phyloP scores from a whole-genome alignment of 2,113 vertebrate species.

The Aspiorhynchus laticeps region DNA sequence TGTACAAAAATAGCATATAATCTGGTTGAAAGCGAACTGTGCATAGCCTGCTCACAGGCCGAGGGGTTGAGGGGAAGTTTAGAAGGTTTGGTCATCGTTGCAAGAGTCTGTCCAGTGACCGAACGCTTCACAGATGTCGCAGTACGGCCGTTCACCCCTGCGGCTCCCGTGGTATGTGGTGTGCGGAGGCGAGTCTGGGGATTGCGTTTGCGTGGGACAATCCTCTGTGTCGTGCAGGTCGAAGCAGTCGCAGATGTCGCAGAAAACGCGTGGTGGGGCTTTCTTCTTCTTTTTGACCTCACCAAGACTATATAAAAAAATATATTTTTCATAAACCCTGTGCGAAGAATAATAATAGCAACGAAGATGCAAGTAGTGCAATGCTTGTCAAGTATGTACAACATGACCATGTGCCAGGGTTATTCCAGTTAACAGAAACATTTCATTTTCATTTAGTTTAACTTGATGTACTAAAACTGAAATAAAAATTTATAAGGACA shows the following conservation, averaged over 20 bases:
- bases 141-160: conserved; percentile 87
- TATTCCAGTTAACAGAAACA: background rate
- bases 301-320: conserved; percentile 21
- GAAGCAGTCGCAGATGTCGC: conserved; percentile 97
- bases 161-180: conserved; percentile 86
- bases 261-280: conserved; percentile 87
- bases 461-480: too few species aligned
- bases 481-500: too few species aligned
- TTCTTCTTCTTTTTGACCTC: conserved; percentile 84
- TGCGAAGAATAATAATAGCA: background rate
- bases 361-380: background rate
- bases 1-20: conserved; percentile 70
- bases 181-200: conserved; percentile 87
- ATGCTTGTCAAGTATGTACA: background rate
- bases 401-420: background rate
- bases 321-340: background rate
- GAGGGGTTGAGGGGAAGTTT: conserved; percentile 23
- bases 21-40: conserved; percentile 56
- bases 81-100: conserved; percentile 97
- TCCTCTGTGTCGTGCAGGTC: conserved; percentile 96
- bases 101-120: conserved; percentile 90
- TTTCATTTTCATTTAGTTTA: too few species aligned
- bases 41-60: conserved; percentile 50
- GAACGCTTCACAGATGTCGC: conserved; percentile 93
- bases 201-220: conserved; percentile 93